Evolutionary conservation across 2,113 vertebrate genomes (phyloP).

Genomic region (Hydrochoerus hydrochaeris): DNA sequence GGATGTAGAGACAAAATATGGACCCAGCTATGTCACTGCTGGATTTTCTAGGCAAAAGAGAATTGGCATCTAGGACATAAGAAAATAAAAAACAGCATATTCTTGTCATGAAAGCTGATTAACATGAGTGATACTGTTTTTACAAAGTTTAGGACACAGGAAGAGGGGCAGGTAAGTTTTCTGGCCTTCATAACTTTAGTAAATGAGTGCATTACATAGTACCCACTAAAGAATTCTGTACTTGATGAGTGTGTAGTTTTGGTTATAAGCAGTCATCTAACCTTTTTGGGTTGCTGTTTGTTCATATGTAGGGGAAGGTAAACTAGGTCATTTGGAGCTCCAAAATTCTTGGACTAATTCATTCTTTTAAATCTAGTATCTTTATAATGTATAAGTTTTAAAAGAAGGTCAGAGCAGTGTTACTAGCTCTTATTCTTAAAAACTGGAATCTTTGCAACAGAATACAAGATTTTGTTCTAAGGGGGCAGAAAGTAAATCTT

Average conservation of each 20-base stretch:
- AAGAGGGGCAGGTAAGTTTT: neutral
- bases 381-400: neutral
- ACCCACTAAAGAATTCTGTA: neutral
- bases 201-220: accelerated
- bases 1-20: neutral
- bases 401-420: conserved; percentile 42
- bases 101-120: neutral
- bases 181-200: neutral
- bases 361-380: conserved; percentile 64
- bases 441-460: neutral
- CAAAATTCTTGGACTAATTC: conserved; percentile 59
- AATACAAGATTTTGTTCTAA: conserved; percentile 47
- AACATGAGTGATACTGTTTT: neutral
- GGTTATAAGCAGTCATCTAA: neutral
- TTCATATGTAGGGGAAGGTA: conserved; percentile 57
- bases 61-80: neutral
- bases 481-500: neutral
- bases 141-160: neutral
- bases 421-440: conserved; percentile 39
- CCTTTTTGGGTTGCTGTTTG: neutral
- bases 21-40: neutral
- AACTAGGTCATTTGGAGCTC: conserved; percentile 66
- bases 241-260: neutral
- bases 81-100: neutral
- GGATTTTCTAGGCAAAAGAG: neutral